These are phyloP conservation scores for Caenorhabditis sp. DNA, from an alignment of 2,888 invertebrate genomes.

Conservation along the genomic window DNA sequence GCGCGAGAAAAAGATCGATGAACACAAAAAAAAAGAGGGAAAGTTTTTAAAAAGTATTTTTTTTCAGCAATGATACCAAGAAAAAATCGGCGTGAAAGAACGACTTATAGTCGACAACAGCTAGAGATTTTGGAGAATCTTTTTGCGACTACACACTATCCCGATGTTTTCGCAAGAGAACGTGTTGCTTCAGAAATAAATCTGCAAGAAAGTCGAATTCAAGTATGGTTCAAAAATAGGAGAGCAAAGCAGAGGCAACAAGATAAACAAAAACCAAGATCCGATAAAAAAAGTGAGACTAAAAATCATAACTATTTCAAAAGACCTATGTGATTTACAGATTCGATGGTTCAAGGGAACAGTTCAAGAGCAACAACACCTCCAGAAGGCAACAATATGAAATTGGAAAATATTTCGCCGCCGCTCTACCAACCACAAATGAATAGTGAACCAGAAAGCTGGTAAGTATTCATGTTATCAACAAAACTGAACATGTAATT, in stretches of 20 bases:
- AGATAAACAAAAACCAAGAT: conserved; percentile 64
- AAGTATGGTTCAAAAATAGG: conserved; percentile 70
- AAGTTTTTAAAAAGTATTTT: conserved; percentile 7
- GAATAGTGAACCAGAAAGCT: conserved; percentile 49
- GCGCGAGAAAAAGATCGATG: background rate
- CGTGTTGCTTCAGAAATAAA: conserved; percentile 64
- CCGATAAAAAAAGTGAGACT: conserved; percentile 25
- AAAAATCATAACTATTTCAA: too few relatives aligned
- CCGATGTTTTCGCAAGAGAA: conserved; percentile 66
- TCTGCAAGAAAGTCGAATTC: conserved; percentile 65
- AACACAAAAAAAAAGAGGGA: background rate
- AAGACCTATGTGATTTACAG: background rate
- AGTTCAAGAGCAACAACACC: background rate
- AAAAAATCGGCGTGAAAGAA: conserved; percentile 64
- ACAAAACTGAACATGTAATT: background rate
- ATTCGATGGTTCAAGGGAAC: background rate
- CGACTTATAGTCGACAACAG: conserved; percentile 66
- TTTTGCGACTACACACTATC: conserved; percentile 57
- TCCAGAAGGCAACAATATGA: background rate
- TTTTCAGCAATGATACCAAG: conserved; percentile 56
- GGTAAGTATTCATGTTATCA: conserved; percentile 26
- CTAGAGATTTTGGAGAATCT: conserved; percentile 56
- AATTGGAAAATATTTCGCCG: conserved; percentile 10
- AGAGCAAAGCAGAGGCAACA: conserved; percentile 67
- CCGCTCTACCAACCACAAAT: conserved; percentile 42